These are phyloP conservation scores for Toxotes jaculatrix DNA, from an alignment of 2,113 vertebrate species.

Conservation along the genomic window DNA sequence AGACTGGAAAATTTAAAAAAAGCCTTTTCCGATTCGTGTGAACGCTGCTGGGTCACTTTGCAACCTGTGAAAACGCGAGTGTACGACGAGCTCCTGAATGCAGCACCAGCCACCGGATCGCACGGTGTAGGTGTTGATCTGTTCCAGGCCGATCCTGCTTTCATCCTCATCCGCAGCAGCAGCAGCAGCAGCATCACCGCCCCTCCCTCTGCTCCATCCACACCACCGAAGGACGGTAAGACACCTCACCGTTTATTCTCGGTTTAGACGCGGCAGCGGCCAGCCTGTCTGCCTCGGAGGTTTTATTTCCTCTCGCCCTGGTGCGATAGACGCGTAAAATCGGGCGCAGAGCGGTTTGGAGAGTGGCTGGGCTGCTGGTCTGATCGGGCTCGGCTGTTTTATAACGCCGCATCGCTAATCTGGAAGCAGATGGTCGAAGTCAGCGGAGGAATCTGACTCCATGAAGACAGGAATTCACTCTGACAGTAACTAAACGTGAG, in stretches of 20 bases:
- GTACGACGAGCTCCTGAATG: constrained; percentile 59
- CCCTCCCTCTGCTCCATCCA: constrained; percentile 58
- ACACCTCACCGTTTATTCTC: neutral
- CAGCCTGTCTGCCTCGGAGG: too few species aligned
- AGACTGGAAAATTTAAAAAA: neutral
- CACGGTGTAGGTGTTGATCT: constrained; percentile 48
- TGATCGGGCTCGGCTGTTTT: neutral
- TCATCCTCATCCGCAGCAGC: constrained; percentile 50
- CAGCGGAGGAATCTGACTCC: constrained; percentile 37
- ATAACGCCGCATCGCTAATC: constrained; percentile 10
- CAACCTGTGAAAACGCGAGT: neutral
- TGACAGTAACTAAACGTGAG: neutral
- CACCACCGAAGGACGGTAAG: constrained; percentile 45
- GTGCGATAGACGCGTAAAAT: neutral
- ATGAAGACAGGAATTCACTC: neutral
- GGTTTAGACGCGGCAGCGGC: neutral
- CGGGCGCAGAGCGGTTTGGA: neutral
- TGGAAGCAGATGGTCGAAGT: constrained; percentile 24
- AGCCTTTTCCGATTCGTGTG: neutral
- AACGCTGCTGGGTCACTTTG: neutral
- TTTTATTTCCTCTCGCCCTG: neutral
- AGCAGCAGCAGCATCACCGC: constrained; percentile 26
- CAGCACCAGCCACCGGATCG: constrained; percentile 30
- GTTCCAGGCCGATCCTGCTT: constrained; percentile 44
- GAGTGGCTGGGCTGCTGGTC: neutral